Evolutionary conservation across 2,888 invertebrate species (phyloP).

Genomic region (Phyllotreta striolata): DNA sequence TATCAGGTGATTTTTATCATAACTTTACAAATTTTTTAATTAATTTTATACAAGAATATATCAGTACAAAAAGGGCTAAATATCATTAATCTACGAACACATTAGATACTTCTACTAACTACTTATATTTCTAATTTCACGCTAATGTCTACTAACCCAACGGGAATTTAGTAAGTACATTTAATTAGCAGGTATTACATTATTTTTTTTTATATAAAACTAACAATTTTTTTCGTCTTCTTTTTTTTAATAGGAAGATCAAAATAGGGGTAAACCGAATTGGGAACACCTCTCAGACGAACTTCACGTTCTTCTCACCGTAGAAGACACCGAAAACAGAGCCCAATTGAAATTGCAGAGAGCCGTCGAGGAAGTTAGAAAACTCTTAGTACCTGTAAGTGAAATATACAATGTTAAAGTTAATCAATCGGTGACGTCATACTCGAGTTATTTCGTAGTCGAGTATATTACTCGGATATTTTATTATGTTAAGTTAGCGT

Average conservation of each 20-base stretch:
- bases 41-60: no score
- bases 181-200: not conserved
- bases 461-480: no score
- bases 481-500: no score
- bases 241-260: slow-evolving; percentile 92
- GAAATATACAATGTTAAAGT: slow-evolving; percentile 6
- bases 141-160: slow-evolving; percentile 1
- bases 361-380: slow-evolving; percentile 98
- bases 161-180: slow-evolving; percentile 8
- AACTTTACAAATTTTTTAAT: no score
- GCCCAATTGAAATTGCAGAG: slow-evolving; percentile 93
- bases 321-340: slow-evolving; percentile 98
- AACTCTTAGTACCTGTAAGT: slow-evolving; percentile 95
- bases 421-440: no score
- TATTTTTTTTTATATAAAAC: not conserved
- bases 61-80: no score
- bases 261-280: slow-evolving; percentile 99
- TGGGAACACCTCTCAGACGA: slow-evolving; percentile 99
- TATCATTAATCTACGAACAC: not conserved
- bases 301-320: slow-evolving; percentile 96
- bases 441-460: no score
- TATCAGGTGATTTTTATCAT: no score
- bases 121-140: slow-evolving; percentile 8
- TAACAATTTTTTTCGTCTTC: not conserved
- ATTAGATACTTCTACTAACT: not conserved